Conservation (phyloP, 2,113 vertebrate genomes). For the Pygoscelis antarcticus region DNA sequence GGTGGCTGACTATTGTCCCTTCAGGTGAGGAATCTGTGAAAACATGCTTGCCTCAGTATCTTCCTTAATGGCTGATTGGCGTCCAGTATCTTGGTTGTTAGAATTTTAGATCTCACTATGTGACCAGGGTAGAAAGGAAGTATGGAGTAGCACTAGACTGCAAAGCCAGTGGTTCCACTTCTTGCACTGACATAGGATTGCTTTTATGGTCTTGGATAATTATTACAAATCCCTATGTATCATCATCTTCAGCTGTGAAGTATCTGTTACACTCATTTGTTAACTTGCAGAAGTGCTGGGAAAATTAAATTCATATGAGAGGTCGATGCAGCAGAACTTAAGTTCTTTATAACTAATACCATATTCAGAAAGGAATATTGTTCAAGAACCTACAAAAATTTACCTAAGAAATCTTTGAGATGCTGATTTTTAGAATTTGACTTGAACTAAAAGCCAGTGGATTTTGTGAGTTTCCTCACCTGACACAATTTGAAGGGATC, state of each 20-base stretch:
- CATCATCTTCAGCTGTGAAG: not conserved
- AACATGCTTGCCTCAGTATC: not conserved
- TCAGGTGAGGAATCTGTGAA: not conserved
- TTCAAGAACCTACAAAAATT: not conserved
- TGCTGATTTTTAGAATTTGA: not conserved
- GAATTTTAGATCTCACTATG: not conserved
- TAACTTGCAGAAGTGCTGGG: constrained; percentile 10
- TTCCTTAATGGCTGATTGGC: not conserved
- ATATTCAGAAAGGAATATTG: not conserved
- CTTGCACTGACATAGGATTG: not conserved
- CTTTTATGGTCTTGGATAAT: constrained; percentile 3
- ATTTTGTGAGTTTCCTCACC: not conserved
- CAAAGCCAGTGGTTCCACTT: not conserved
- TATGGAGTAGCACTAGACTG: not conserved
- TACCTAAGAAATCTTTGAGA: not conserved
- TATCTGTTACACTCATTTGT: not conserved
- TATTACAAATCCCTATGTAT: not conserved
- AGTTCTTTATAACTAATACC: not conserved
- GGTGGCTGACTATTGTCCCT: not conserved
- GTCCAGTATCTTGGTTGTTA: not conserved
- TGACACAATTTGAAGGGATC: not conserved
- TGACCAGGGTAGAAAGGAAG: not conserved
- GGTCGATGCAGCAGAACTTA: not conserved
- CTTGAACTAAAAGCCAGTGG: not conserved
- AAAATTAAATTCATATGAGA: constrained; percentile 10